Conservation (phyloP, 1,140 invertebrate genomes). For the Philaenus spumarius region DNA sequence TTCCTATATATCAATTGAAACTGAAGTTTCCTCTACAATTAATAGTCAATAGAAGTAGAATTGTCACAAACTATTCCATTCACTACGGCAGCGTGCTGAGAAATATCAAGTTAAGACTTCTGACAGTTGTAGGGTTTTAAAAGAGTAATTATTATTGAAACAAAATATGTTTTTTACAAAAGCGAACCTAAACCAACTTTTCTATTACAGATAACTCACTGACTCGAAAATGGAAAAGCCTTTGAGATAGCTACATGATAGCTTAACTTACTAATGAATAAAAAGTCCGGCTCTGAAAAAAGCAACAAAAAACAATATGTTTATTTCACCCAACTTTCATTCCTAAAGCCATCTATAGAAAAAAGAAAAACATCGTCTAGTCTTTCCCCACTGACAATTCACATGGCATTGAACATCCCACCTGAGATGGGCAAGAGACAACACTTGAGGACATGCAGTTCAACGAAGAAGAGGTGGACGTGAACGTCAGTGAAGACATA, state of each 20-base stretch:
- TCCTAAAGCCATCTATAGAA: not conserved
- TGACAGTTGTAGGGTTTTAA: no score
- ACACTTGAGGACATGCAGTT: not conserved
- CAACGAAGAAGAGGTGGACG: not conserved
- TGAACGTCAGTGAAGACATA: not conserved
- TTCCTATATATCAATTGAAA: no score
- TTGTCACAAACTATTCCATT: no score
- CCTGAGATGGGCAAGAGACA: not conserved
- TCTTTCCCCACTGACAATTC: not conserved
- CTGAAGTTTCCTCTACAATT: no score
- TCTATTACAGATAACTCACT: no score
- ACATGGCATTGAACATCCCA: not conserved
- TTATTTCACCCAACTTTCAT: not conserved
- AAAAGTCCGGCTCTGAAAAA: not conserved
- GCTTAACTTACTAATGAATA: not conserved
- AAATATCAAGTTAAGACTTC: no score
- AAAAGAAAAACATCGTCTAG: conserved; percentile 1
- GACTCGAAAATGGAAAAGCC: not conserved
- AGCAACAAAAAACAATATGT: not conserved
- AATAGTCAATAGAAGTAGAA: no score
- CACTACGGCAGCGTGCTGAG: no score
- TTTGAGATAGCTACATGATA: not conserved
- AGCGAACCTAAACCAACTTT: no score
- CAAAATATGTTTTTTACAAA: no score
- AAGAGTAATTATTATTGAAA: no score